phyloP scores from a whole-genome alignment of 2,797 vertebrate genomes.

The Falco naumanni region DNA sequence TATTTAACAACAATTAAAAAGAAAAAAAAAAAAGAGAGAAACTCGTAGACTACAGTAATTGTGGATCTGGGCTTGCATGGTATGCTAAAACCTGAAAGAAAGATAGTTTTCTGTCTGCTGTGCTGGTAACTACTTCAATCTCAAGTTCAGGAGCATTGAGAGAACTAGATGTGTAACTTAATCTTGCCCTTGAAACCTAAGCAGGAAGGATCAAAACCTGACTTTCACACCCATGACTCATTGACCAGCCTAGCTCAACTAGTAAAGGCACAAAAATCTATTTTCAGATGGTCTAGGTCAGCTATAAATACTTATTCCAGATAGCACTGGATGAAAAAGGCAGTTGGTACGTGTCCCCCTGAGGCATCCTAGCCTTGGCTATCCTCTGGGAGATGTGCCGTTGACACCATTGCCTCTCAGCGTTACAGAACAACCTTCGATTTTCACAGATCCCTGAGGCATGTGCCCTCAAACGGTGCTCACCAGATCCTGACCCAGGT shows the following conservation, averaged over 20 bases:
- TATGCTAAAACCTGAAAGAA: neutral
- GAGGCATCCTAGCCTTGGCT: neutral
- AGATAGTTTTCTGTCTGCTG: neutral
- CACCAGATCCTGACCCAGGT: neutral
- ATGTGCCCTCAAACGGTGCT: neutral
- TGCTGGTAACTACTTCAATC: neutral
- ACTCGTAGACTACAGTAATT: neutral
- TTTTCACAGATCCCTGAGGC: neutral
- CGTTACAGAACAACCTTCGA: neutral
- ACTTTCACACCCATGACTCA: neutral
- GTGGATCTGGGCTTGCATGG: neutral
- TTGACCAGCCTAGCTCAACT: neutral
- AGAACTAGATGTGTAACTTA: neutral
- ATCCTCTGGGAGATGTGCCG: neutral
- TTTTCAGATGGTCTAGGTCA: neutral
- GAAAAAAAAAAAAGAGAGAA: neutral
- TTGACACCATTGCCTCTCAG: neutral
- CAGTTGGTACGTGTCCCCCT: rapidly evolving
- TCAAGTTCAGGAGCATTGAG: neutral
- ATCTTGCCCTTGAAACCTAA: neutral
- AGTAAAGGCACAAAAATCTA: neutral
- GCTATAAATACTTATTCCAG: neutral
- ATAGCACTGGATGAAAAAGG: neutral
- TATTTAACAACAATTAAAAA: no score
- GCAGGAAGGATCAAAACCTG: neutral